Evolutionary conservation across 2,113 vertebrate species (phyloP).

Genomic region (Leptodactylus fuscus): DNA sequence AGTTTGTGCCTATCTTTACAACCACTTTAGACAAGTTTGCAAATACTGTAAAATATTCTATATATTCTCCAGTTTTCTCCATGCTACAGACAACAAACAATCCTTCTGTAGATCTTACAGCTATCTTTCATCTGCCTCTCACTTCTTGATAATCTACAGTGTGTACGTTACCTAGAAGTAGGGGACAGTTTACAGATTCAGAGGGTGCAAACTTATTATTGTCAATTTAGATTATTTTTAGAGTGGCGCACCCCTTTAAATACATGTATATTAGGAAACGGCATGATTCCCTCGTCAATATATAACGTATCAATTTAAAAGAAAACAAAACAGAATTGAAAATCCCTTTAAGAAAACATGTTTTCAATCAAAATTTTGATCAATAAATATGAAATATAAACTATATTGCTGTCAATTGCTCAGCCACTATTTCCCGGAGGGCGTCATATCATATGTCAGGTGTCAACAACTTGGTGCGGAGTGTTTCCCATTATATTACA

Average conservation of each 20-base stretch:
- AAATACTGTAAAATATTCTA: too few relatives aligned
- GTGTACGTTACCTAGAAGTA: too few relatives aligned
- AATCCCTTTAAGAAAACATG: background rate
- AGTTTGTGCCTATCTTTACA: too few relatives aligned
- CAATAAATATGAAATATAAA: constrained; percentile 24
- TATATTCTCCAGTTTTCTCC: too few relatives aligned
- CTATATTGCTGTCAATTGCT: background rate
- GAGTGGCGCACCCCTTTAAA: background rate
- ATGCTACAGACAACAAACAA: too few relatives aligned
- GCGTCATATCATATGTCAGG: constrained; percentile 27
- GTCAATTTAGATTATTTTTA: too few relatives aligned
- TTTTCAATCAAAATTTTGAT: background rate
- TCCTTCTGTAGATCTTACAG: too few relatives aligned
- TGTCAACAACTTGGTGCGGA: constrained; percentile 1
- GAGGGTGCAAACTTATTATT: too few relatives aligned
- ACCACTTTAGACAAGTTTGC: too few relatives aligned
- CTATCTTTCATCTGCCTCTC: too few relatives aligned
- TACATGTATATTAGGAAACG: background rate
- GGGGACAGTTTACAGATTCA: too few relatives aligned
- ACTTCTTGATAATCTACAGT: too few relatives aligned
- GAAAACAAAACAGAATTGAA: background rate
- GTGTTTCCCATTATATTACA: constrained; percentile 25
- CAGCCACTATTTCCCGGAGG: constrained; percentile 14
- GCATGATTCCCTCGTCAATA: background rate
- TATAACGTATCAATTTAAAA: background rate